phyloP scores from a whole-genome alignment of 2,113 vertebrate species.

The Myotis brandtii region DNA sequence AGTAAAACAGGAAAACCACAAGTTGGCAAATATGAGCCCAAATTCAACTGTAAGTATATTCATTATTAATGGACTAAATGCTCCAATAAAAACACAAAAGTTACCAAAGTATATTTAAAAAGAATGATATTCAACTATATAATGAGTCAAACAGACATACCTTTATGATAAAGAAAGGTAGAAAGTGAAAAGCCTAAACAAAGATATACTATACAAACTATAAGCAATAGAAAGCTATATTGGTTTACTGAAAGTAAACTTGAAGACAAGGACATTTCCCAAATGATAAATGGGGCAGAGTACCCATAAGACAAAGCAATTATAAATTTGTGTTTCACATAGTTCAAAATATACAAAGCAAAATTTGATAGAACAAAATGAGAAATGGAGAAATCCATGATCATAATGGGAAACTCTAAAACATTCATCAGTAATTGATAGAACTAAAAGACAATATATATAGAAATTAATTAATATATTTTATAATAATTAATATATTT shows the following conservation, averaged over 20 bases:
- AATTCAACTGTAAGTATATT: neutral
- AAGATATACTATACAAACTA: neutral
- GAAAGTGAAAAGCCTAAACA: neutral
- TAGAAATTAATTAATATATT: no score
- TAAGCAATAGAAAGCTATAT: neutral
- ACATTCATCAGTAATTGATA: neutral
- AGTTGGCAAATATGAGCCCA: neutral
- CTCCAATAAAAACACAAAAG: neutral
- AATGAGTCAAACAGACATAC: neutral
- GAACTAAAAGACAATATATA: neutral
- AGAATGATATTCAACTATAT: neutral
- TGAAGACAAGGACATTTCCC: neutral
- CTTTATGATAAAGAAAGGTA: neutral
- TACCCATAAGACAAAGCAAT: neutral
- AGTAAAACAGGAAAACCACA: constrained; percentile 21
- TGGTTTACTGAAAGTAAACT: neutral
- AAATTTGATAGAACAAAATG: constrained; percentile 14
- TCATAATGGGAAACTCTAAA: neutral
- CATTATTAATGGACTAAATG: neutral
- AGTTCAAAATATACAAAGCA: neutral
- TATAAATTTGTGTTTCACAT: neutral
- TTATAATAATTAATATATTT: no score
- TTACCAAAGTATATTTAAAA: neutral
- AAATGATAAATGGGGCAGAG: neutral
- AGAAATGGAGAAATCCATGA: neutral